Base-by-base conservation (phyloP, 2,888 invertebrate species). In the Lithophane ornitopus region DNA sequence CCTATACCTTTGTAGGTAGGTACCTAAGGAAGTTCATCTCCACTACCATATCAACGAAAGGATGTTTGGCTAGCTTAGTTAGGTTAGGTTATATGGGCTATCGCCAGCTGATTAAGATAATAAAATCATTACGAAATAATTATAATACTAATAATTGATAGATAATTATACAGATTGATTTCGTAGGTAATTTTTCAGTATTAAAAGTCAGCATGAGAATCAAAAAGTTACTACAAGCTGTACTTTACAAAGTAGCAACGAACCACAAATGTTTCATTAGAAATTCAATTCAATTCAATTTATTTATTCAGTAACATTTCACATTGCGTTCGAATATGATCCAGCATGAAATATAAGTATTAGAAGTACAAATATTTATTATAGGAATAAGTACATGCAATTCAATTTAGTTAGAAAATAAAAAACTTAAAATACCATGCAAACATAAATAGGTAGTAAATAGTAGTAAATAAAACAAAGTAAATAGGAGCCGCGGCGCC, bases 401-500 rank as follows among this genome's bases (percentile, higher is more conserved):
- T 46, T 46, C 19, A 19, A 7, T 19, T 46, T 46, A 46, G 7
- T 16, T 46, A 46, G 16, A 46, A 16, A 46, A 46, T 16, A 1
- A 46, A 46, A 46, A 46, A 46, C 7, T 7, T 19, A 2, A 7
- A 1, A 46, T 19, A 46, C 46, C 46, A 46, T 46, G 46, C 19
- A 46, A 46, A 46, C 46, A 49, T 49, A 8, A n/a, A n/a, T n/a
- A n/a, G n/a, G n/a, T n/a, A n/a, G n/a, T n/a, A n/a, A n/a, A n/a
- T n/a, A n/a, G n/a, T n/a, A n/a, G n/a, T n/a, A n/a, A n/a, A n/a
- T n/a, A n/a, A n/a, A n/a, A n/a, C n/a, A n/a, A n/a, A n/a, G n/a
- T n/a, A 65, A 76, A 77, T 69, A 72, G n/a, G 59, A 67, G 54
- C 46, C 68, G 28, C 41, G 59, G 52, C 63, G 66, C 87, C 63